A percentile compares a stretch with the other conserved stretches of the same genome.
phyloP scores from a whole-genome alignment of 2,888 invertebrate genomes.

The Mesorhabditis spiculigera region DNA sequence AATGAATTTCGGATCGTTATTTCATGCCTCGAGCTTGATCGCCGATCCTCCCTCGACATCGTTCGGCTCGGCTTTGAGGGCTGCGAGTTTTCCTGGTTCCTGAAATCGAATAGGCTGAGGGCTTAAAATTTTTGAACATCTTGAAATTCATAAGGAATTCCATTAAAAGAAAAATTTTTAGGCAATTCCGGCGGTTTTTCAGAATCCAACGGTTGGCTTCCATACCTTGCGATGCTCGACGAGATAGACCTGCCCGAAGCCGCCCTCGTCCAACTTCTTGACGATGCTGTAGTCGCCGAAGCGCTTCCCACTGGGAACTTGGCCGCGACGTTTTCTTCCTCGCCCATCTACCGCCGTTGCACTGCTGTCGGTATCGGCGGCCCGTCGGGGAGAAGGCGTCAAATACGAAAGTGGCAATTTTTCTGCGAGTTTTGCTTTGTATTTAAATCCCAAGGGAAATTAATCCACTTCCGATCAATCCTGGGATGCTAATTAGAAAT shows the following conservation, averaged over 20 bases:
- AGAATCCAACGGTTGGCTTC: too few relatives aligned
- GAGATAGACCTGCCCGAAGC: slow-evolving; percentile 42
- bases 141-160: not conserved
- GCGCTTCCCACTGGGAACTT: slow-evolving; percentile 8
- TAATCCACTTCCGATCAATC: too few relatives aligned
- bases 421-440: too few relatives aligned
- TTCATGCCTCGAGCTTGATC: slow-evolving; percentile 42
- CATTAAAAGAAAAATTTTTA: too few relatives aligned
- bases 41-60: slow-evolving; percentile 48
- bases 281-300: slow-evolving; percentile 40
- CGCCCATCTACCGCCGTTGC: not conserved
- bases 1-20: not conserved
- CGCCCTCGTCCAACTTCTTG: slow-evolving; percentile 44
- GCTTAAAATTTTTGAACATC: slow-evolving; percentile 14
- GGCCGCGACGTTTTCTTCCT: slow-evolving; percentile 3
- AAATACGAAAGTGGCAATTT: too few relatives aligned
- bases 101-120: slow-evolving; percentile 13
- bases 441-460: too few relatives aligned
- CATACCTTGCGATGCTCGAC: slow-evolving; percentile 11
- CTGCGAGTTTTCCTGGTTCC: slow-evolving; percentile 21
- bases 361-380: too few relatives aligned
- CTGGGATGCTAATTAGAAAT: too few relatives aligned
- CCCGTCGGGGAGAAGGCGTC: too few relatives aligned
- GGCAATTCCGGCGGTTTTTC: too few relatives aligned
- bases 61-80: slow-evolving; percentile 49